Conservation (phyloP, 1,140 invertebrate genomes). For the Portunus trituberculatus region DNA sequence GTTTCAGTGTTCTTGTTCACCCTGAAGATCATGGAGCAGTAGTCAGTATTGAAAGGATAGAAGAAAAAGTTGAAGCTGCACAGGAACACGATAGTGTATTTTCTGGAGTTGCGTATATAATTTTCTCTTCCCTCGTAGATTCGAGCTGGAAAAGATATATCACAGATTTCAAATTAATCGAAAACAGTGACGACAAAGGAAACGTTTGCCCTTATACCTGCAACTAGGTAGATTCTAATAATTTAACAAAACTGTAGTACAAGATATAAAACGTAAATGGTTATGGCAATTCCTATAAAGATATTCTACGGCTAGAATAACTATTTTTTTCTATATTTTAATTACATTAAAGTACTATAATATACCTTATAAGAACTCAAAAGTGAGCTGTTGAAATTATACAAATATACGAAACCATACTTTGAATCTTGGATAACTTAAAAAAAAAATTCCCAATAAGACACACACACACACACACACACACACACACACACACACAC, state of each 20-base stretch:
- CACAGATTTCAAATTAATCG: too few relatives aligned
- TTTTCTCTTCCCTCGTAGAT: conserved; percentile 67
- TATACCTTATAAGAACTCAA: too few relatives aligned
- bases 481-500: too few relatives aligned
- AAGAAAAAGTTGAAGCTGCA: conserved; percentile 76
- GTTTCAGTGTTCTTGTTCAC: conserved; percentile 71
- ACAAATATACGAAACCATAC: too few relatives aligned
- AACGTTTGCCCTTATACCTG: neutral
- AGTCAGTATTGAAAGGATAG: conserved; percentile 77
- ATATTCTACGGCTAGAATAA: too few relatives aligned
- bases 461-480: too few relatives aligned
- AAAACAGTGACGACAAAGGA: neutral
- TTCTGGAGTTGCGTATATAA: conserved; percentile 64
- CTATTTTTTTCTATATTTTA: too few relatives aligned
- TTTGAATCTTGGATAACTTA: neutral
- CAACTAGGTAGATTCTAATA: neutral
- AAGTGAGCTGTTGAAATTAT: too few relatives aligned
- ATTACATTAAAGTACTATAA: too few relatives aligned
- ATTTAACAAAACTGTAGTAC: neutral
- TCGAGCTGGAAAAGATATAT: neutral
- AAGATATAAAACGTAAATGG: neutral
- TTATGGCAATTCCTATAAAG: too few relatives aligned
- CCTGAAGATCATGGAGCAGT: conserved; percentile 74
- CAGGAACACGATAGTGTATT: conserved; percentile 71
- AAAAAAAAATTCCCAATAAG: neutral